Percentiles rank a stretch among this genome's conserved stretches.
phyloP scores from a whole-genome alignment of 2,888 invertebrate species.

The Polietes domitor region DNA sequence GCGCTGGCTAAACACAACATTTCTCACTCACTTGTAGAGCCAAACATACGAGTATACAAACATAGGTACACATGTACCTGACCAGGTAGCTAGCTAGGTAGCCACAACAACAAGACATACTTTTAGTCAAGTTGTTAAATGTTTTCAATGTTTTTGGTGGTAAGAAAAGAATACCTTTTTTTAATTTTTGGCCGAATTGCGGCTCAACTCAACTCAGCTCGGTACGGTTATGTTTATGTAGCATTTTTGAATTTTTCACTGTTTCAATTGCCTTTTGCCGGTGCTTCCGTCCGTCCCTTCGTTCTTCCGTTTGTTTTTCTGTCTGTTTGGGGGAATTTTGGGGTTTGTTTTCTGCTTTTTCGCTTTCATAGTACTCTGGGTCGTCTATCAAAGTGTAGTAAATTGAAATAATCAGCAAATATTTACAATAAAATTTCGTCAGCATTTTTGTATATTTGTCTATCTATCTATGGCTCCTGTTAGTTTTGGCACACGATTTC shows the following conservation, averaged over 20 bases:
- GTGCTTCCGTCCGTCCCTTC: not conserved
- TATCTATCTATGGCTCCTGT: not conserved
- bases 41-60: not conserved
- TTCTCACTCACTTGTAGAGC: not conserved
- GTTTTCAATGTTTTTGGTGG: not conserved
- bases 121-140: not conserved
- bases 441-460: constrained; percentile 4
- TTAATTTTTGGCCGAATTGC: no score
- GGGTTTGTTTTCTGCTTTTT: not conserved
- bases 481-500: constrained; percentile 20
- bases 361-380: not conserved
- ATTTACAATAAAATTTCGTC: constrained; percentile 8
- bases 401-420: constrained; percentile 35
- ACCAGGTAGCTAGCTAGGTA: not conserved
- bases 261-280: not conserved
- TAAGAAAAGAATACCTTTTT: no score
- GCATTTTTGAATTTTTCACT: not conserved
- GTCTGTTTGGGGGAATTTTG: not conserved
- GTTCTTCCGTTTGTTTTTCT: not conserved
- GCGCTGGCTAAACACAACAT: not conserved
- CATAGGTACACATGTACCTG: no score
- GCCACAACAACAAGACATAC: not conserved
- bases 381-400: not conserved
- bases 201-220: not conserved
- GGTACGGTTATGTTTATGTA: not conserved